These are phyloP conservation scores for Etia nguti DNA, from an alignment of 2,113 vertebrate species.

Conservation along the genomic window DNA sequence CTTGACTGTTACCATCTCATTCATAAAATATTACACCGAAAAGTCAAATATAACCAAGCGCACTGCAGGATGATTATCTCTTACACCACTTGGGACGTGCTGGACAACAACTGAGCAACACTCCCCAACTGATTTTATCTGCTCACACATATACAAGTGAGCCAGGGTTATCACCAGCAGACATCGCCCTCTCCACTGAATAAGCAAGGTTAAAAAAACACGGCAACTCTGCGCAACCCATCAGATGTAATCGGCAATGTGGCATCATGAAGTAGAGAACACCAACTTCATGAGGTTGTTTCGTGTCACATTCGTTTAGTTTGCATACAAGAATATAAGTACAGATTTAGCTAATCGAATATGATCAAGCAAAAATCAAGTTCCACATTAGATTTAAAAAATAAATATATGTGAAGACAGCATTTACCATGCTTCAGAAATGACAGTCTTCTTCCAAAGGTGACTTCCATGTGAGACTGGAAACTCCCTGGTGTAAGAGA, in stretches of 20 bases:
- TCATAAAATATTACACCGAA: not conserved
- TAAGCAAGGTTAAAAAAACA: not conserved
- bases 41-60: not conserved
- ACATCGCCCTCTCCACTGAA: not conserved
- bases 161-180: constrained; percentile 35
- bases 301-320: not conserved
- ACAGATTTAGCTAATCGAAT: not conserved
- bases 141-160: constrained; percentile 8
- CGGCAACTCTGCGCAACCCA: constrained; percentile 1
- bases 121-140: constrained; percentile 30
- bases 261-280: not conserved
- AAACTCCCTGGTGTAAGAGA: constrained; percentile 33
- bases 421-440: constrained; percentile 52
- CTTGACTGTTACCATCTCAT: not conserved
- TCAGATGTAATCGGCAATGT: not conserved
- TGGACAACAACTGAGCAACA: constrained; percentile 1
- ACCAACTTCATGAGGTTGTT: not conserved
- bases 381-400: not conserved
- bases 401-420: not conserved
- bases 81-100: constrained; percentile 35
- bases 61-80: constrained; percentile 19
- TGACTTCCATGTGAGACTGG: constrained; percentile 25
- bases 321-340: not conserved
- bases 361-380: not conserved
- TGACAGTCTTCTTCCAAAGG: not conserved